Percentiles rank a stretch among this genome's conserved stretches.
These are phyloP conservation scores for Phylloscopus whistleri DNA, from an alignment of 2,113 vertebrate genomes.

Conservation along the genomic window DNA sequence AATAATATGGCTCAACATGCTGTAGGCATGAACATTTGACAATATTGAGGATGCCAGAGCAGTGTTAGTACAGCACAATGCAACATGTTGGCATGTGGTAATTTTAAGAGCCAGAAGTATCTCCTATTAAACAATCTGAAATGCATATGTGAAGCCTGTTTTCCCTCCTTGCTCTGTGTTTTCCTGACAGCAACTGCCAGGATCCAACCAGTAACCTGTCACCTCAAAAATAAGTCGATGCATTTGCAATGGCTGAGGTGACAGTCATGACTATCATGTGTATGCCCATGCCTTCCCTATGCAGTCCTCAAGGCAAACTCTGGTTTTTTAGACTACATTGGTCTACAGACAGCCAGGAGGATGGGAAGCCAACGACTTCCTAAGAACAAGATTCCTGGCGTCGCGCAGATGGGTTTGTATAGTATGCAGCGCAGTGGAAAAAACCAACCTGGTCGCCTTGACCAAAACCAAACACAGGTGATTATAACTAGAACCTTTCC, in stretches of 20 bases:
- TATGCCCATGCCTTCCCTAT: not conserved
- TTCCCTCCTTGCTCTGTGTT: not conserved
- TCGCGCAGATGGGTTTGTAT: not conserved
- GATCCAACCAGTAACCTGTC: not conserved
- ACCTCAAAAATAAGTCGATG: not conserved
- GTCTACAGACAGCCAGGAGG: not conserved
- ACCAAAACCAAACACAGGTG: not conserved
- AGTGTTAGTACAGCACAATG: not conserved
- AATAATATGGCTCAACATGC: not conserved
- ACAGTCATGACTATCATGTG: not conserved
- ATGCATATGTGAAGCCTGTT: conserved; percentile 4
- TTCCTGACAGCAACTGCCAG: not conserved
- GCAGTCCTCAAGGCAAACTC: not conserved
- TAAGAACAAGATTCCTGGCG: not conserved
- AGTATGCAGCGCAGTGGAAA: accelerated
- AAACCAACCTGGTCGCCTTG: not conserved
- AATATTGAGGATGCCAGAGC: not conserved
- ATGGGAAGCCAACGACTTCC: not conserved
- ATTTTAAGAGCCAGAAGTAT: conserved; percentile 34
- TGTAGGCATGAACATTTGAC: not conserved
- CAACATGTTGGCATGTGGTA: not conserved
- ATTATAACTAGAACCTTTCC: not conserved
- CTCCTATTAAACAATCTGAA: conserved; percentile 28
- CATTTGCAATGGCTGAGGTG: not conserved
- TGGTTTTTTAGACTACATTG: not conserved